Base-by-base conservation (phyloP, 1,140 invertebrate species). In the Telenomus remus region DNA sequence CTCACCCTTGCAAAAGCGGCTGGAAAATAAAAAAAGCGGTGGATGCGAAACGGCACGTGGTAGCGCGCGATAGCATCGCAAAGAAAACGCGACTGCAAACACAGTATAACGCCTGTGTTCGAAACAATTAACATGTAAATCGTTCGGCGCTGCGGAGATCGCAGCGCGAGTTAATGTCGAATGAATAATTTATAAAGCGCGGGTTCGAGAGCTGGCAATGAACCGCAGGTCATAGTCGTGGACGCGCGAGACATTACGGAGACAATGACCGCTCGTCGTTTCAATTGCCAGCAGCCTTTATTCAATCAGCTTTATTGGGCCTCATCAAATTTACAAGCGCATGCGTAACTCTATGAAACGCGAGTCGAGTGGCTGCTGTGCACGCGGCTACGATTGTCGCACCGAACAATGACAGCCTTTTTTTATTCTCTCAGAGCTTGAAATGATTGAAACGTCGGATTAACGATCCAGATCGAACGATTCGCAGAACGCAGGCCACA, bases 231-330 rank as follows among this genome's bases (percentile, higher is more conserved):
- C 54, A 49, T 53, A 63, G 43, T 71, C 50, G 68, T 44, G 57
- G 55, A 54, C 35, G 54, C 48, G 39, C 51, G 57, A 61, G 68
- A 63, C 49, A 56, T 43, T 42, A 33, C 50, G 56, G 57, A 71
- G 68, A 71, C 68, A 71, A 71, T 60, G 68, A 71, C 57, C 56
- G 68, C 49, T 44, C 51, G 50, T 12, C 34, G 63, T 54, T 64
- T 51, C 53, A 65, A 64, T 64, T 64, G 51, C 33, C 46, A 14
- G 19, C 9, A 27, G 12, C 27, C 16, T 50, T 68, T 68, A 68
- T 68, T 68, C 9, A 53, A 53, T 59, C 64, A 37, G 7, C 8
- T 44, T 7, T 13, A 7, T 14, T 44, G 6, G 43, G 3, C 13
- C 12, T 13, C 46, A 13, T 48, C 48, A n/a, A n/a, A 39, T 39